Conservation (phyloP, 2,797 vertebrate species). For the Odontamblyopus lacepedii region DNA sequence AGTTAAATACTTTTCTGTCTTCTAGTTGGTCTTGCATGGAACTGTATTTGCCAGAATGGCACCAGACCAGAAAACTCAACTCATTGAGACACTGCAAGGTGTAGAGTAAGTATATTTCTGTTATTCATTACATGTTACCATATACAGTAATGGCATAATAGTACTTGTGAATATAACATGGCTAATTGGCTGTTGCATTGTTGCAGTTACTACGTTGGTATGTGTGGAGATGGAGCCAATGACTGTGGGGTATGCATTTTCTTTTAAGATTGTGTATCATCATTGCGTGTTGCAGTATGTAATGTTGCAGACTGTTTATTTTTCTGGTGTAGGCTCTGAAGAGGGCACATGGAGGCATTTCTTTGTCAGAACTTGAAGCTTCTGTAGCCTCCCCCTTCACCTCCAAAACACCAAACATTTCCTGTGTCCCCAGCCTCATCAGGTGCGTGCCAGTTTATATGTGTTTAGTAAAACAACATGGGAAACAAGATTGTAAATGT, state of each 20-base stretch:
- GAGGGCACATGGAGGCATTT: constrained; percentile 94
- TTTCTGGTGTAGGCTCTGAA: constrained; percentile 86
- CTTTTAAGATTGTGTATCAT: neutral
- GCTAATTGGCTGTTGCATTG: constrained; percentile 14
- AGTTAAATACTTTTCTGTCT: neutral
- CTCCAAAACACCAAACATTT: constrained; percentile 93
- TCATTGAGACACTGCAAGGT: constrained; percentile 92
- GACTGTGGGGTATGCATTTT: constrained; percentile 93
- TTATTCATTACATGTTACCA: neutral
- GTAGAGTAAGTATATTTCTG: constrained; percentile 88
- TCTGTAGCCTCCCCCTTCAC: constrained; percentile 98
- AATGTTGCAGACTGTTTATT: neutral
- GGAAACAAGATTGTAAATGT: no score
- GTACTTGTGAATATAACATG: neutral
- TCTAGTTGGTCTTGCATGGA: constrained; percentile 90
- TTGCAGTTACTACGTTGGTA: constrained; percentile 94
- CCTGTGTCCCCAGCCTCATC: constrained; percentile 96
- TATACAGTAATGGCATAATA: neutral
- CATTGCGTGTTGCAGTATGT: neutral
- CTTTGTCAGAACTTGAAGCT: constrained; percentile 95
- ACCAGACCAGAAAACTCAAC: constrained; percentile 95
- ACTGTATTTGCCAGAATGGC: constrained; percentile 98
- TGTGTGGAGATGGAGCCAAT: constrained; percentile 98
- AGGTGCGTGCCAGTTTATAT: constrained; percentile 69
- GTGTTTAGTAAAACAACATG: neutral